Evolutionary conservation across 37 sponge, comb jelly and placozoan species (phyloP).

Genomic region (Chondrosia reniformis): DNA sequence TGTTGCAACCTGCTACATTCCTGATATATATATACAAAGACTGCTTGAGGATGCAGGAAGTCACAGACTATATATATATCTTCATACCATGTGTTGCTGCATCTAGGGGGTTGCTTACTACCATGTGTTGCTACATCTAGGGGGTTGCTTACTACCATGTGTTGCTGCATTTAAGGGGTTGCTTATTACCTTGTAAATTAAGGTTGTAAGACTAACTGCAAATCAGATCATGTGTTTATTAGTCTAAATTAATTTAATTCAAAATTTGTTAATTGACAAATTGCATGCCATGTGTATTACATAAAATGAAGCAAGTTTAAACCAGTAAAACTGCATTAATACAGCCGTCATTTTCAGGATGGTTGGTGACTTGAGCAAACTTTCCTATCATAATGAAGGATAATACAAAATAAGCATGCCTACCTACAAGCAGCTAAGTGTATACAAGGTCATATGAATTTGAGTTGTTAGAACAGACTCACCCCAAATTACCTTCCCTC

Average conservation of each 20-base stretch:
- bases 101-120: too few relatives aligned
- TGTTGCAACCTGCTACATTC: too few relatives aligned
- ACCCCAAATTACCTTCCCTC: slow-evolving; percentile 99
- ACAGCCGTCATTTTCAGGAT: slow-evolving; percentile 99
- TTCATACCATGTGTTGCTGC: too few relatives aligned
- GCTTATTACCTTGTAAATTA: too few relatives aligned
- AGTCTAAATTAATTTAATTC: neutral
- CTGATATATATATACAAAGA: neutral
- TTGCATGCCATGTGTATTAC: neutral
- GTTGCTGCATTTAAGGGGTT: too few relatives aligned
- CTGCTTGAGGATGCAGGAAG: neutral
- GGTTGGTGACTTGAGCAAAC: slow-evolving; percentile 99
- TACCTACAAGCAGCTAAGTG: neutral
- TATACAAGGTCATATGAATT: neutral
- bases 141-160: too few relatives aligned
- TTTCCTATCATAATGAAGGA: slow-evolving; percentile 60
- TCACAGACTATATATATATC: neutral
- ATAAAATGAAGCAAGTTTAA: slow-evolving; percentile 13
- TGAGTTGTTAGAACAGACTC: slow-evolving; percentile 25
- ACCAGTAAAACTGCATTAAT: slow-evolving; percentile 98
- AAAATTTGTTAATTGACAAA: neutral
- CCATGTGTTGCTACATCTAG: too few relatives aligned
- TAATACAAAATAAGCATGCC: neutral
- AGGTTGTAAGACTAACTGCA: too few relatives aligned
- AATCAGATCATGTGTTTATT: too few relatives aligned